phyloP scores from a whole-genome alignment of 2,888 invertebrate species.

The Neria commutata region DNA sequence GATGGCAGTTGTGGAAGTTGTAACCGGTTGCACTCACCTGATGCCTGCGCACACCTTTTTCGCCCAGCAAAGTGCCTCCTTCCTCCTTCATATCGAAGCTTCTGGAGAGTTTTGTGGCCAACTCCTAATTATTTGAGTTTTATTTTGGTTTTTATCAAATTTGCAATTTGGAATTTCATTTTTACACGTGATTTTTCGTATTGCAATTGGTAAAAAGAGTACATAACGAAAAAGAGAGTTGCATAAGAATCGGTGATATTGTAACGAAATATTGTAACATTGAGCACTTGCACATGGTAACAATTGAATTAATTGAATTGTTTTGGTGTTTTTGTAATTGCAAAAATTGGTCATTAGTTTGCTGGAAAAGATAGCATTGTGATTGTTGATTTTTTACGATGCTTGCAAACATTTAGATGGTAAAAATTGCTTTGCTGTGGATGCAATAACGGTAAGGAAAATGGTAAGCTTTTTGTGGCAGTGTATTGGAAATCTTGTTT shows the following conservation, averaged over 20 bases:
- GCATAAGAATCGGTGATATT: conserved; percentile 46
- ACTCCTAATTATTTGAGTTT: conserved; percentile 68
- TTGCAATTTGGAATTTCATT: conserved; percentile 29
- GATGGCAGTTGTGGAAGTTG: neutral
- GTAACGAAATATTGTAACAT: conserved; percentile 13
- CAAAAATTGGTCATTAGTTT: no score
- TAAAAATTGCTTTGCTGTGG: no score
- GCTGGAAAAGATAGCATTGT: no score
- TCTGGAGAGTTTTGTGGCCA: conserved; percentile 84
- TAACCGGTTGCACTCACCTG: conserved; percentile 58
- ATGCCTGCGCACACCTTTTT: conserved; percentile 73
- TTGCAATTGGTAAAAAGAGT: conserved; percentile 40
- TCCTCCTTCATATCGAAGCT: conserved; percentile 91
- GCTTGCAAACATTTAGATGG: no score
- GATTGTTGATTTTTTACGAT: no score
- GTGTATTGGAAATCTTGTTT: no score
- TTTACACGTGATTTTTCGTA: neutral
- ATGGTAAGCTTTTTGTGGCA: no score
- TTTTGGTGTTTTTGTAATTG: conserved; percentile 2
- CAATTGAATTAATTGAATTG: neutral
- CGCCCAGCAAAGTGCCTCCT: conserved; percentile 73
- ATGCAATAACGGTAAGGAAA: no score
- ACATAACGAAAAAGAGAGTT: conserved; percentile 47
- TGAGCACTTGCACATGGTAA: neutral
- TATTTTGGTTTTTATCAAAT: conserved; percentile 27